Evolutionary conservation across 2,888 invertebrate species (phyloP), one percentile per base, ranked within the genome.

Genomic region (Gastracanthus pulcherrimus): DNA sequence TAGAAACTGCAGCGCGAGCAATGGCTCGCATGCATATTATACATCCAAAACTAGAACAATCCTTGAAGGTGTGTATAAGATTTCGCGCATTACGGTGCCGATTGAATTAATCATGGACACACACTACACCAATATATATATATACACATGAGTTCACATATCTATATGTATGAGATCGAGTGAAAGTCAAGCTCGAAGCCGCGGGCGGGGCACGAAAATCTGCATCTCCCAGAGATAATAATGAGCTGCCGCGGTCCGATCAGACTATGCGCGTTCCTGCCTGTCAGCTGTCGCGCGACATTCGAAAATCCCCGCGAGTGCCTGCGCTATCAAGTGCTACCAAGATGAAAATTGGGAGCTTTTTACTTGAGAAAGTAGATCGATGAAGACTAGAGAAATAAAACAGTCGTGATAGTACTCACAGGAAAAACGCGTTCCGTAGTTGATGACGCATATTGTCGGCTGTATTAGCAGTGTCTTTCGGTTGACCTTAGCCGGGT

Each of bases 381-480:
- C 13, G 16, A 41, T 41, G 13, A 41, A 13, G 2, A 13, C 13
- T 9, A 41, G 16, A 41, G 16, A 41, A 13, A 41, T 41, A n/a
- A n/a, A n/a, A n/a, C n/a, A n/a, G 48, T 48, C 6, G 5, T 5
- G 60, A 34, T 3, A 19, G 26, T 67, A 76, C 76, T 76, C 60
- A 76, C 76, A 70, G 60, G 26, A 76, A 31, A 11, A 70, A 60
- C 26, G 60, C 45, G 62, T 26, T 11, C 60, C 69, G 60, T 19
- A 62, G 60, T 51, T 64, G 75, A 38, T 66, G 60, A 36, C 60
- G 60, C 76, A 76, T 76, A 23, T n/a, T 70, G 36, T 51, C 34
- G 29, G 16, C 58, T 34, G 4, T 9, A 38, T 23, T 16, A 34
- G 31, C 16, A 45, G n/a, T 3, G 26, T 31, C 23, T n/a, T n/a